Evolutionary conservation across 2,888 invertebrate genomes (phyloP).

Genomic region (Glyphotaelius pellucidus): DNA sequence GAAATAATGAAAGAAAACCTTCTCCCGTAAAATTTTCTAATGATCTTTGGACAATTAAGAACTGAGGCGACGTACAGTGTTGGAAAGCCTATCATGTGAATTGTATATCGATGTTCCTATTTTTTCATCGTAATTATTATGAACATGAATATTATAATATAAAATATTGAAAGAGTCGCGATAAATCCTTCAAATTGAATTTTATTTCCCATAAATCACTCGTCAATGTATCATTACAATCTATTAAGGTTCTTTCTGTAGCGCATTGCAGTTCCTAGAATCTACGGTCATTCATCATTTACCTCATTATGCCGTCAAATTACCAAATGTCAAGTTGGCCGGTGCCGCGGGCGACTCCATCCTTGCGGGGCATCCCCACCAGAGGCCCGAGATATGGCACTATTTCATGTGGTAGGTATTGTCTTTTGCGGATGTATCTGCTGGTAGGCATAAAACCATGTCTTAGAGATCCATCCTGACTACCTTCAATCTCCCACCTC

Average conservation of each 20-base stretch:
- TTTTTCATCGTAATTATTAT: conserved; percentile 2
- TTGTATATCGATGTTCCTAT: background rate
- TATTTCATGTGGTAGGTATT: background rate
- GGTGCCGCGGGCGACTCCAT: background rate
- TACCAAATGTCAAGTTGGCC: conserved; percentile 11
- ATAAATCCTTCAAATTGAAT: conserved; percentile 24
- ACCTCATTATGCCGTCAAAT: conserved; percentile 37
- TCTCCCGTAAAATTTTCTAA: too few relatives aligned
- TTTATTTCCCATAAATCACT: background rate
- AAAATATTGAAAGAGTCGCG: background rate
- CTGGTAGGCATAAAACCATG: background rate
- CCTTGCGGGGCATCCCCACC: background rate
- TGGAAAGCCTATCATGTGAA: background rate
- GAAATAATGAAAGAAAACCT: too few relatives aligned
- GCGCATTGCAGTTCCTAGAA: background rate
- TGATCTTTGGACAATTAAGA: too few relatives aligned
- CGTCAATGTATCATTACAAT: conserved; percentile 19
- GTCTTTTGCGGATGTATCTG: background rate
- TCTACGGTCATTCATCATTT: conserved; percentile 12
- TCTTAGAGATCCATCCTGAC: conserved; percentile 32
- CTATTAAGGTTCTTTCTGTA: conserved; percentile 5
- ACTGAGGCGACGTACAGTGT: too few relatives aligned
- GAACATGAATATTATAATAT: background rate
- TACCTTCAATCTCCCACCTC: conserved; percentile 50
- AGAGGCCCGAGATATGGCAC: background rate